A percentile compares a stretch with the other conserved stretches of the same genome.
These are phyloP conservation scores for Drosophila anomalipes DNA, from an alignment of 2,888 invertebrate species.

Conservation along the genomic window DNA sequence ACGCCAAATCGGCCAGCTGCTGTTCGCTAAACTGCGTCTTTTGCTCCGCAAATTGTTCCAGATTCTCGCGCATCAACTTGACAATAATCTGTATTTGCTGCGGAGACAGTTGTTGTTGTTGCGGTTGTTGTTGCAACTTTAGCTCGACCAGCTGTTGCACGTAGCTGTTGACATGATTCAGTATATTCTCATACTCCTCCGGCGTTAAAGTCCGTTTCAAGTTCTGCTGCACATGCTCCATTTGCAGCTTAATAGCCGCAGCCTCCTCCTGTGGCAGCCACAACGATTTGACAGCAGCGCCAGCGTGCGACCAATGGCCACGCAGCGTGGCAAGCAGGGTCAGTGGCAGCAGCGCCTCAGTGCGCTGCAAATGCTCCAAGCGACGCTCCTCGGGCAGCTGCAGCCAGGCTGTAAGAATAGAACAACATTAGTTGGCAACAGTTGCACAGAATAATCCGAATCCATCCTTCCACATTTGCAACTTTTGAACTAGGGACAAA, in stretches of 20 bases:
- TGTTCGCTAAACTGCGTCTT: conserved; percentile 63
- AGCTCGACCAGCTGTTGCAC: conserved; percentile 83
- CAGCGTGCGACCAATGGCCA: conserved; percentile 53
- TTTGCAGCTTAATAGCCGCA: conserved; percentile 49
- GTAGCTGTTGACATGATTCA: conserved; percentile 84
- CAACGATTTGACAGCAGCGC: conserved; percentile 59
- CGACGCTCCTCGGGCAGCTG: conserved; percentile 85
- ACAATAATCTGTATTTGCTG: conserved; percentile 79
- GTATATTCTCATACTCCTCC: conserved; percentile 83
- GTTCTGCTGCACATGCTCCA: conserved; percentile 66
- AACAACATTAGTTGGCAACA: conserved; percentile 52
- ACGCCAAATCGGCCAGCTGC: conserved; percentile 78
- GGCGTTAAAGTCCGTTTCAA: conserved; percentile 79
- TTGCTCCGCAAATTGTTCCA: conserved; percentile 64
- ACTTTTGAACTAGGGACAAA: background rate
- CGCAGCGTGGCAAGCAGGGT: conserved; percentile 73
- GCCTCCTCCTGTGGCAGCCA: conserved; percentile 45
- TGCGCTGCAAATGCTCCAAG: conserved; percentile 64
- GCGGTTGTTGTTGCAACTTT: conserved; percentile 70
- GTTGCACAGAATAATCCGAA: conserved; percentile 13
- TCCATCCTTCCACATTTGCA: conserved; percentile 83
- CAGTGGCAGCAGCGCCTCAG: conserved; percentile 75
- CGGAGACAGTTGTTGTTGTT: conserved; percentile 58
- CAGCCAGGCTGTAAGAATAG: conserved; percentile 76
- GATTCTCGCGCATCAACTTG: conserved; percentile 78